These are phyloP conservation scores for Trachymyrmex cornetzi DNA, from an alignment of 1,140 invertebrate genomes.

Conservation along the genomic window DNA sequence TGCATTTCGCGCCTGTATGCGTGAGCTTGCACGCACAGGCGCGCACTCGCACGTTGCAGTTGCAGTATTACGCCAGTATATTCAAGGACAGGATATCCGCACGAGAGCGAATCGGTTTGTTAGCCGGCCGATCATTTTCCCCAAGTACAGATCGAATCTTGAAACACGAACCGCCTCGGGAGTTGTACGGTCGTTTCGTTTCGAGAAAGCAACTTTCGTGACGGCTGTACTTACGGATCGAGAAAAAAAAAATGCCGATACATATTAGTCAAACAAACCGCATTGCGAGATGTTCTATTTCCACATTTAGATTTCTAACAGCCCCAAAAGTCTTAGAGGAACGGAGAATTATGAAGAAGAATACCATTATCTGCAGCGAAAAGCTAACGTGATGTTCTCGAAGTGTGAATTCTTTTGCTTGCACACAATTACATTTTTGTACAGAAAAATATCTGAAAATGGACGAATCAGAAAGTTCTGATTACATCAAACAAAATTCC, in stretches of 20 bases:
- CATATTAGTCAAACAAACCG: neutral
- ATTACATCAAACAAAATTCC: too few species aligned
- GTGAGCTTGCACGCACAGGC: neutral
- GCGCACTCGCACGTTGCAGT: neutral
- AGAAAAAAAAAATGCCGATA: conserved; percentile 27
- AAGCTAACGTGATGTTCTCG: neutral
- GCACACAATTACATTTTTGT: neutral
- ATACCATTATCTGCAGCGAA: neutral
- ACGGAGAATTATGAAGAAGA: neutral
- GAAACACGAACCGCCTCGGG: conserved; percentile 33
- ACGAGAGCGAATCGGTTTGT: conserved; percentile 52
- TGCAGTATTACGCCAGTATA: conserved; percentile 5
- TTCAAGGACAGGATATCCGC: conserved; percentile 73
- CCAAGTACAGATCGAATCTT: conserved; percentile 15
- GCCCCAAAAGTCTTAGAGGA: neutral
- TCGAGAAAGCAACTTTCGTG: conserved; percentile 20
- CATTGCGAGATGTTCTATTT: too few species aligned
- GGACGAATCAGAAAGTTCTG: too few species aligned
- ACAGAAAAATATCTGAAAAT: too few species aligned
- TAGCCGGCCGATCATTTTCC: conserved; percentile 44
- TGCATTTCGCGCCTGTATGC: conserved; percentile 50
- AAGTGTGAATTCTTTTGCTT: neutral
- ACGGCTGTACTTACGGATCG: neutral
- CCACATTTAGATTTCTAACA: neutral
- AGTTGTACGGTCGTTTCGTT: neutral